Conservation (phyloP, 2,113 vertebrate genomes). For the Bolborhynchus lineola region DNA sequence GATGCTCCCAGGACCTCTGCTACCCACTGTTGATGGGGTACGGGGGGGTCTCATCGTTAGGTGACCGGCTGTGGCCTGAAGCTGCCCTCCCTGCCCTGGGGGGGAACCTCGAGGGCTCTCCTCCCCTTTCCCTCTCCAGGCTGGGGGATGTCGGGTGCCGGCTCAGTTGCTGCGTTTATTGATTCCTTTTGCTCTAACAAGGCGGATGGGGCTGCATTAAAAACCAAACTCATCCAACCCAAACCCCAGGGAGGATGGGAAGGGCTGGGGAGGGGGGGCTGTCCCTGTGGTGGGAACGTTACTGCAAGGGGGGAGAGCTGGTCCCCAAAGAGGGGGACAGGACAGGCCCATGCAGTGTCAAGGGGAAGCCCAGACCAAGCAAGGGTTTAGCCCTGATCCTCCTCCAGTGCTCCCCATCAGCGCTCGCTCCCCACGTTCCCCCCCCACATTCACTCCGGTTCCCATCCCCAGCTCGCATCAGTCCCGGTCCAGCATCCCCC, state of each 20-base stretch:
- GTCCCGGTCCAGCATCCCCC: constrained; percentile 43
- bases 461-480: not conserved
- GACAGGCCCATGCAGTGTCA: not conserved
- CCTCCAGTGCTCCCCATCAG: not conserved
- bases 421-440: not conserved
- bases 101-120: not conserved
- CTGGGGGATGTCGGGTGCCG: not conserved
- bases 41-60: fast-evolving
- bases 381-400: not conserved
- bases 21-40: not conserved
- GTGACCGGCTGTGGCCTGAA: not conserved
- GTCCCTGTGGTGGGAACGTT: not conserved
- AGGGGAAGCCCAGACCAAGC: not conserved
- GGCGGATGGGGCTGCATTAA: constrained; percentile 23
- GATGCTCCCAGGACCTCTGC: not conserved
- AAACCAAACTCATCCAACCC: constrained; percentile 12
- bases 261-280: not conserved
- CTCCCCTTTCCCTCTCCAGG: fast-evolving
- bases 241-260: not conserved
- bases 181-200: constrained; percentile 45
- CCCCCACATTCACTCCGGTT: not conserved
- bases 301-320: not conserved
- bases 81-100: not conserved
- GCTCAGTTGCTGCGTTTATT: constrained; percentile 48
- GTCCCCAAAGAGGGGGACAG: not conserved